Evolutionary conservation across 2,113 vertebrate species (phyloP).

Genomic region (Gallinago undulata): DNA sequence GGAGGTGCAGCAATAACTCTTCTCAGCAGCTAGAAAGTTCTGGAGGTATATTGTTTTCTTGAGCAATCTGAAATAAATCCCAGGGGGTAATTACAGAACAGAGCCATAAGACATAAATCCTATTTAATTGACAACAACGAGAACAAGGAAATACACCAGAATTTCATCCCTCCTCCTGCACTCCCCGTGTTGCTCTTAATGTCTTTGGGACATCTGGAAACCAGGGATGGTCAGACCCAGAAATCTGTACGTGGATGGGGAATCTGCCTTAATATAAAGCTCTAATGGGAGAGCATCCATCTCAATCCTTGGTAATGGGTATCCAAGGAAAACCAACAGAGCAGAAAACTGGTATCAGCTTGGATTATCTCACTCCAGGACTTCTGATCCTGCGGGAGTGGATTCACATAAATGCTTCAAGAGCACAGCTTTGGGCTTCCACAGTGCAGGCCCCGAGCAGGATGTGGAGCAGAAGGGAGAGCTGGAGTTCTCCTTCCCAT

Average conservation of each 20-base stretch:
- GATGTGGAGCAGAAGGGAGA: neutral
- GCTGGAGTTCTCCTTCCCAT: neutral
- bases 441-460: neutral
- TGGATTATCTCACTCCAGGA: neutral
- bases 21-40: conserved; percentile 51
- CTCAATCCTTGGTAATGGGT: neutral
- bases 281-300: neutral
- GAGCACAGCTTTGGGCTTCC: neutral
- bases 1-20: conserved; percentile 67
- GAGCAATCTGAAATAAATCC: conserved; percentile 69
- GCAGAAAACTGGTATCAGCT: neutral
- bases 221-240: neutral
- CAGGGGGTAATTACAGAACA: conserved; percentile 67
- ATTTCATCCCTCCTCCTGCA: neutral
- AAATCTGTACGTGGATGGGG: neutral
- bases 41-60: conserved; percentile 39
- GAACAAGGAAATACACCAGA: neutral
- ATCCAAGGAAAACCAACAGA: neutral
- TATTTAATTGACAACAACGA: conserved; percentile 70
- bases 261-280: neutral
- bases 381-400: neutral
- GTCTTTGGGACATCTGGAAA: conserved; percentile 2
- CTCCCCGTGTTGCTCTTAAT: neutral
- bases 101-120: conserved; percentile 69
- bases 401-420: accelerated